Percentiles rank a stretch among this genome's conserved stretches.
Conservation (phyloP, 2,888 invertebrate genomes). For the Eupithecia tripunctaria region DNA sequence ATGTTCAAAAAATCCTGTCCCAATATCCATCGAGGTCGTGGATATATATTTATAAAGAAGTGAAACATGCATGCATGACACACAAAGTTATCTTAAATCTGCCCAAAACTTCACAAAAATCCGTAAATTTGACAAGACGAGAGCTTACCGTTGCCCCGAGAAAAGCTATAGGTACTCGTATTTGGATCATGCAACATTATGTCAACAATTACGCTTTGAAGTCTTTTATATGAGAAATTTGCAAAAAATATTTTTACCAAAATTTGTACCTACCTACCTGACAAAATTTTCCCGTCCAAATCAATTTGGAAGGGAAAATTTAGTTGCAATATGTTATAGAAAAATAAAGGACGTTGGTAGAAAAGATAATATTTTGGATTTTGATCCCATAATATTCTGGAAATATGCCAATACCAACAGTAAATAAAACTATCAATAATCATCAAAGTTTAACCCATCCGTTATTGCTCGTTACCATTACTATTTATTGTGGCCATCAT, state of each 20-base stretch:
- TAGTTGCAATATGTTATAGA: not conserved
- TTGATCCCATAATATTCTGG: constrained; percentile 22
- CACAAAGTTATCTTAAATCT: too few species aligned
- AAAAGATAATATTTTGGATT: constrained; percentile 2
- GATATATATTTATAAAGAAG: not conserved
- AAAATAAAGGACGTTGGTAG: not conserved
- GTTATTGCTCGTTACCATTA: constrained; percentile 28
- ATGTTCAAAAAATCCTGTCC: too few species aligned
- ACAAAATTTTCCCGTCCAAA: too few species aligned
- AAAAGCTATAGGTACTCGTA: not conserved
- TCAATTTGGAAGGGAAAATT: not conserved
- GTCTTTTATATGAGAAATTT: not conserved
- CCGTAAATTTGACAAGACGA: too few species aligned
- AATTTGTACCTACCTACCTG: too few species aligned
- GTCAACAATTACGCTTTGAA: not conserved
- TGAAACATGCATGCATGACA: too few species aligned
- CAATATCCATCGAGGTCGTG: not conserved
- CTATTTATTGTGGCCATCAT: constrained; percentile 7
- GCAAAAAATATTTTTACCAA: too few species aligned
- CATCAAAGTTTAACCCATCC: constrained; percentile 33
- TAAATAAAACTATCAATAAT: constrained; percentile 29
- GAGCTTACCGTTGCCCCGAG: not conserved
- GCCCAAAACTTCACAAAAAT: too few species aligned
- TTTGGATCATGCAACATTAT: not conserved
- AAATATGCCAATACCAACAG: constrained; percentile 22